These are phyloP conservation scores for Pagrus major DNA, from an alignment of 2,113 vertebrate species.

Conservation along the genomic window DNA sequence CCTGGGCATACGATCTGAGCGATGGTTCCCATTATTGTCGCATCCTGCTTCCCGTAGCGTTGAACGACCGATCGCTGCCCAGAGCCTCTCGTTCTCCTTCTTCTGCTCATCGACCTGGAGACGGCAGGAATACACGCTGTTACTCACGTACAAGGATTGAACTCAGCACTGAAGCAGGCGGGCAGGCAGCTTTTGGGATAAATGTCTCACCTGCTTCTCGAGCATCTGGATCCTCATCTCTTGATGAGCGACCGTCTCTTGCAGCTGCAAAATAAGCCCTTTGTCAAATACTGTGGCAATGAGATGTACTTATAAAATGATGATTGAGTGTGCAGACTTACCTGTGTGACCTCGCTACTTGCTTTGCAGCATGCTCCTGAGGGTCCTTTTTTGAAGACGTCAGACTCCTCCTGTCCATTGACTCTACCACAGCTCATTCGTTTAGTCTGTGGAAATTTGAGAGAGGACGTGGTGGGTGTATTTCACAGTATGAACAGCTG, in stretches of 20 bases:
- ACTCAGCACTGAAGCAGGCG: neutral
- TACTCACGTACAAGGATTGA: neutral
- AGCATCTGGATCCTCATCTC: constrained; percentile 81
- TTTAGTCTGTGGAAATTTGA: constrained; percentile 75
- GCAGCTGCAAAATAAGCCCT: constrained; percentile 74
- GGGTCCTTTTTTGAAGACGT: constrained; percentile 78
- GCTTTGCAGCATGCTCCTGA: constrained; percentile 81
- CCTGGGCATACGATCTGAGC: constrained; percentile 28
- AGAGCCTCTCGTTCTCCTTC: constrained; percentile 83
- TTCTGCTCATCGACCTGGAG: constrained; percentile 80
- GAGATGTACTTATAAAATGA: neutral
- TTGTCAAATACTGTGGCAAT: neutral
- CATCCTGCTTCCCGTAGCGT: constrained; percentile 43
- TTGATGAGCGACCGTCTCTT: constrained; percentile 76
- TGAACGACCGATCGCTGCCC: constrained; percentile 75
- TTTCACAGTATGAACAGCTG: neutral
- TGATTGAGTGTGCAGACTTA: constrained; percentile 38
- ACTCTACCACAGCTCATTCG: constrained; percentile 78
- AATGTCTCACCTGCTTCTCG: constrained; percentile 82
- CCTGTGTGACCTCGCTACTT: constrained; percentile 76
- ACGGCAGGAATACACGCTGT: neutral
- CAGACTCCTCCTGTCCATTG: constrained; percentile 72
- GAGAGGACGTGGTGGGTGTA: neutral
- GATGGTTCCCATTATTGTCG: constrained; percentile 65
- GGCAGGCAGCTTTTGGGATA: neutral